Conservation (phyloP, 2,888 invertebrate species). For the Caenorhabditis auriculariae region DNA sequence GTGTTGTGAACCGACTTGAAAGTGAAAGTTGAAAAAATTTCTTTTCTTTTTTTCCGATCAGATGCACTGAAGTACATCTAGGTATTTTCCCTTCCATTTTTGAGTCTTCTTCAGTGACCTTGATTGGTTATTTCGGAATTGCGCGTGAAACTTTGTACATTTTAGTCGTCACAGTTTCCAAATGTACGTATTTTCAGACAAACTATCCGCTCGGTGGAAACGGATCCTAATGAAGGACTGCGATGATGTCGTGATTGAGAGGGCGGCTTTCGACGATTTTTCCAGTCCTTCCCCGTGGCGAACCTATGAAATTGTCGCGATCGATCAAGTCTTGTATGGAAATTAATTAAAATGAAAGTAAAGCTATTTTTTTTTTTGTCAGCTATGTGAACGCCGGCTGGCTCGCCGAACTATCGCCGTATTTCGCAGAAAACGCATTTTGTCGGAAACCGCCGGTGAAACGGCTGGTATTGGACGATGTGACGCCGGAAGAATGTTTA, state of each 20-base stretch:
- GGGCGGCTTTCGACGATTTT: constrained; percentile 51
- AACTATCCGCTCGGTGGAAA: constrained; percentile 29
- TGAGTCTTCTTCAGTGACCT: too few species aligned
- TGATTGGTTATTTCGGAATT: too few species aligned
- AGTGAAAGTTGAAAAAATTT: too few species aligned
- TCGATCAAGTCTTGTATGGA: constrained; percentile 26
- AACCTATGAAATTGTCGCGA: constrained; percentile 38
- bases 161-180: too few species aligned
- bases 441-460: constrained; percentile 21
- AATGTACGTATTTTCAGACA: too few species aligned
- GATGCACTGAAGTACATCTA: too few species aligned
- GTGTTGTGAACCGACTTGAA: too few species aligned
- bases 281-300: constrained; percentile 42
- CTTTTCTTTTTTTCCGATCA: too few species aligned
- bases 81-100: too few species aligned
- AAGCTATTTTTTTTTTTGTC: neutral
- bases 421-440: constrained; percentile 40
- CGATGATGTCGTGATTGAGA: constrained; percentile 41
- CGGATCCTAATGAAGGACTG: constrained; percentile 22
- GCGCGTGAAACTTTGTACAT: too few species aligned
- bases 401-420: constrained; percentile 51
- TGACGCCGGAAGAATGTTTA: constrained; percentile 40
- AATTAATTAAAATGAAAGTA: constrained; percentile 2
- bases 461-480: constrained; percentile 35
- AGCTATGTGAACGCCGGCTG: constrained; percentile 53